Conservation (phyloP, 2,113 vertebrate genomes). For the Petromus typicus region DNA sequence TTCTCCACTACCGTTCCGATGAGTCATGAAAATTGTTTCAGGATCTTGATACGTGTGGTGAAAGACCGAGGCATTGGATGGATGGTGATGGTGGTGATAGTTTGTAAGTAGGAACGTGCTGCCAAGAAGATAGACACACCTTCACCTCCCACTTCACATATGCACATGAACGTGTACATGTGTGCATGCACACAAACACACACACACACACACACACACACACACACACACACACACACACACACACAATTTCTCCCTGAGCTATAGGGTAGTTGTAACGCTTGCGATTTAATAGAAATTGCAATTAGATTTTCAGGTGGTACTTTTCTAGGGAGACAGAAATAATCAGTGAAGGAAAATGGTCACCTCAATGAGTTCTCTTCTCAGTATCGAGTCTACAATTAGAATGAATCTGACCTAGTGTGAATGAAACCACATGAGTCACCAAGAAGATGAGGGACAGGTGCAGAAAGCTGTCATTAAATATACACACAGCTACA, state of each 20-base stretch:
- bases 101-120: background rate
- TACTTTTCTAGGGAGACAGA: background rate
- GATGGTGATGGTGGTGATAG: too few species aligned
- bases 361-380: accelerated
- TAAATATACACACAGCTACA: background rate
- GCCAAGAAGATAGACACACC: background rate
- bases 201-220: too few species aligned
- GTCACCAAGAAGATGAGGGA: too few species aligned
- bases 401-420: background rate
- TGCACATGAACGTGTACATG: too few species aligned
- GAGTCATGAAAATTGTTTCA: background rate
- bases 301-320: background rate
- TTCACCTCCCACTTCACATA: background rate
- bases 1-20: background rate
- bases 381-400: background rate
- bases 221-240: background rate
- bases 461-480: background rate
- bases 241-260: background rate
- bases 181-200: background rate
- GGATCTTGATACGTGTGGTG: background rate
- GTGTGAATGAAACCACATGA: too few species aligned
- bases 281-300: background rate
- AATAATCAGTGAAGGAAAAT: background rate
- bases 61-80: background rate
- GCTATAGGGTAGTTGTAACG: background rate